phyloP scores from a whole-genome alignment of 2,797 vertebrate species.

The Pipistrellus pygmaeus region DNA sequence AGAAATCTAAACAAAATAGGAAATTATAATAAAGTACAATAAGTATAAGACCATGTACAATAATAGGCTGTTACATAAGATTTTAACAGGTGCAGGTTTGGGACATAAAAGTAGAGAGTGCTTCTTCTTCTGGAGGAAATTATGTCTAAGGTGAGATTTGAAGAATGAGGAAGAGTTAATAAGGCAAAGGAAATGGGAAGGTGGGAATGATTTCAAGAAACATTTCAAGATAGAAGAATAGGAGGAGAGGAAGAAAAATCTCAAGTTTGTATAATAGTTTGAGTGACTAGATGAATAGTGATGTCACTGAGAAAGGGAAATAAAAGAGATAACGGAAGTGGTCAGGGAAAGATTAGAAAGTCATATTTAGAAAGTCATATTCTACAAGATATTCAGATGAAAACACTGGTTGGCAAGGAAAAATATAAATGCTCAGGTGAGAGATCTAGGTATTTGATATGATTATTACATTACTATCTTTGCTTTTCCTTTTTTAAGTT shows the following conservation, averaged over 20 bases:
- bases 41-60: constrained; percentile 37
- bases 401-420: constrained; percentile 1
- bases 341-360: not conserved
- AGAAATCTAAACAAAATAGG: constrained; percentile 13
- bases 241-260: not conserved
- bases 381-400: not conserved
- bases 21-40: constrained; percentile 17
- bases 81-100: not conserved
- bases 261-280: constrained; percentile 29
- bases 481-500: constrained; percentile 36
- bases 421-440: not conserved
- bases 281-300: constrained; percentile 28
- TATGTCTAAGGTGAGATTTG: not conserved
- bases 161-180: constrained; percentile 9
- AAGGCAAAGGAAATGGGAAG: not conserved
- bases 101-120: not conserved
- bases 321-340: not conserved
- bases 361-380: not conserved
- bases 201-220: constrained; percentile 1
- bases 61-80: not conserved
- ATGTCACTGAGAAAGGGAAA: constrained; percentile 43
- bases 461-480: not conserved
- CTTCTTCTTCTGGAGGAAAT: not conserved
- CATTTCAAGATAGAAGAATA: constrained; percentile 26
- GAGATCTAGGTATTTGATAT: constrained; percentile 14